These are phyloP conservation scores for Contarinia nasturtii DNA, from an alignment of 1,140 invertebrate genomes.

Conservation along the genomic window DNA sequence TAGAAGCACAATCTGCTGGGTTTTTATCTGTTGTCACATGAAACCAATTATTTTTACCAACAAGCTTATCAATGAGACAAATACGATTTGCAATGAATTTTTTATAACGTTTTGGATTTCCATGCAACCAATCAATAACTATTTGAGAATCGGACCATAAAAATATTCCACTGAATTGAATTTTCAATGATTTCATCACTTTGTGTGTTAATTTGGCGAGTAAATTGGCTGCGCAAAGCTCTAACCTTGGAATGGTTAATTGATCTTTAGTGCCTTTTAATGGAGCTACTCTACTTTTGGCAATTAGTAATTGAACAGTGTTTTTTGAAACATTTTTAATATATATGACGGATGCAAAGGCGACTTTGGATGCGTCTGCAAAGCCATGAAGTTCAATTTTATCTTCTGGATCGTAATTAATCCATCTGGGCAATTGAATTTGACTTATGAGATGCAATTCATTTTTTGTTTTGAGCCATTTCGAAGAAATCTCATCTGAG, in stretches of 20 bases:
- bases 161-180: too few relatives aligned
- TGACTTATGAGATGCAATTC: slow-evolving; percentile 6
- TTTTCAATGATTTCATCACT: too few relatives aligned
- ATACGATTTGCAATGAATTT: too few relatives aligned
- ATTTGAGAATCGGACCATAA: too few relatives aligned
- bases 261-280: slow-evolving; percentile 10
- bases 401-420: neutral
- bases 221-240: slow-evolving; percentile 3
- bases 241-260: slow-evolving; percentile 14
- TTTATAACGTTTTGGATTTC: too few relatives aligned
- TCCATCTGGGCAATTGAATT: slow-evolving; percentile 1
- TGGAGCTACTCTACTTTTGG: slow-evolving; percentile 22
- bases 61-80: too few relatives aligned
- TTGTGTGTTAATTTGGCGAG: too few relatives aligned
- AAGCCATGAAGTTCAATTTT: slow-evolving; percentile 14
- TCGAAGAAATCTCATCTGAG: slow-evolving; percentile 3
- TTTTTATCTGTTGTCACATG: too few relatives aligned
- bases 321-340: slow-evolving; percentile 7
- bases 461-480: slow-evolving; percentile 7
- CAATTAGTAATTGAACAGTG: slow-evolving; percentile 10
- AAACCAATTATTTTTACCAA: too few relatives aligned
- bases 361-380: slow-evolving; percentile 13
- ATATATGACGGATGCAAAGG: slow-evolving; percentile 15
- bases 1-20: too few relatives aligned
- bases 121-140: too few relatives aligned